phyloP scores from a whole-genome alignment of 2,888 invertebrate species.

The Heliothis peltigera region DNA sequence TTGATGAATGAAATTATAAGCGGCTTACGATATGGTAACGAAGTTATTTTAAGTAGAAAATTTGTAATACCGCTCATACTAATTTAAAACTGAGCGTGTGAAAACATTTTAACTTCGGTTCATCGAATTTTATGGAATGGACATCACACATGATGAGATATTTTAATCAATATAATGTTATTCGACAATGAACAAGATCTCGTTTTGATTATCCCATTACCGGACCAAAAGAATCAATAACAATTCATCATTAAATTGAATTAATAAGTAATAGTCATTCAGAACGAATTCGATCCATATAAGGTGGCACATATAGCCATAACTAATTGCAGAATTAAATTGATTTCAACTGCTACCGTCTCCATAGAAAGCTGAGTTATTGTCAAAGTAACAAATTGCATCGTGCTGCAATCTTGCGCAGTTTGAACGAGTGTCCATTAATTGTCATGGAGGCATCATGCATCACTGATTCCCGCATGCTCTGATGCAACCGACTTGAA shows the following conservation, averaged over 20 bases:
- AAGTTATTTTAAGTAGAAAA: neutral
- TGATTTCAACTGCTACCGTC: conserved; percentile 58
- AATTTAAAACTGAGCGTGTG: neutral
- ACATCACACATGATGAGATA: no score
- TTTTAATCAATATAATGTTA: neutral
- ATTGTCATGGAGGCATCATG: conserved; percentile 70
- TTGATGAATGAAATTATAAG: conserved; percentile 20
- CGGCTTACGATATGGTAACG: conserved; percentile 12
- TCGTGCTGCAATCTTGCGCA: conserved; percentile 58
- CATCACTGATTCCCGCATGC: conserved; percentile 64
- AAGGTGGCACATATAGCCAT: conserved; percentile 51
- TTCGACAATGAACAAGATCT: conserved; percentile 7
- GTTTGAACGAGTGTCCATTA: conserved; percentile 61
- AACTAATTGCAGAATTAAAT: conserved; percentile 56
- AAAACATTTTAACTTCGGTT: neutral
- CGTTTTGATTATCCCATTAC: conserved; percentile 19
- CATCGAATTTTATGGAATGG: conserved; percentile 3
- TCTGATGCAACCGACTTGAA: conserved; percentile 61
- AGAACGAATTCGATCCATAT: conserved; percentile 51
- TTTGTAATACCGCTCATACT: neutral
- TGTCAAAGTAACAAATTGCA: conserved; percentile 59
- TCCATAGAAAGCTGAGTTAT: conserved; percentile 60
- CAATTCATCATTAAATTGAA: conserved; percentile 41
- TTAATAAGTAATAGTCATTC: conserved; percentile 40
- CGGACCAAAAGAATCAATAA: conserved; percentile 32